A percentile compares a stretch with the other conserved stretches of the same genome.
These are phyloP conservation scores for Archilochus colubris DNA, from an alignment of 2,113 vertebrate genomes.

Conservation along the genomic window DNA sequence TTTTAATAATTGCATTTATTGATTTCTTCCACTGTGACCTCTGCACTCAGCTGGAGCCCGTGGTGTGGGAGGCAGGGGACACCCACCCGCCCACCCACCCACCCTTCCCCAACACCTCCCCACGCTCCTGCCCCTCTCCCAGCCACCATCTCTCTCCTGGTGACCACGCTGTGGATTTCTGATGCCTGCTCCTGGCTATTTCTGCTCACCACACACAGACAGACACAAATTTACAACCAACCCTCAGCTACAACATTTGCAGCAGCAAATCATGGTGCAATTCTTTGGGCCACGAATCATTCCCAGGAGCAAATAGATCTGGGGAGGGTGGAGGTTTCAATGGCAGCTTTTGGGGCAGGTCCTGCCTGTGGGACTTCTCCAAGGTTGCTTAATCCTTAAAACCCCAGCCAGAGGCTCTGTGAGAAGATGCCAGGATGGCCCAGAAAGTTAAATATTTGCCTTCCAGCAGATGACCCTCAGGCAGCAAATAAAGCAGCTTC, in stretches of 20 bases:
- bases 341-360: not conserved
- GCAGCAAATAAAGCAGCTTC: not conserved
- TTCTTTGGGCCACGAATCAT: not conserved
- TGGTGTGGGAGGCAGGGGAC: rapidly evolving
- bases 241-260: not conserved
- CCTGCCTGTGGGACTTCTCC: not conserved
- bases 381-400: not conserved
- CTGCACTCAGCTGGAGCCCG: rapidly evolving
- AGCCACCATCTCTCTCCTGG: not conserved
- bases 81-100: rapidly evolving
- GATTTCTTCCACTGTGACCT: constrained; percentile 6
- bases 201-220: not conserved
- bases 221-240: not conserved
- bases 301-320: not conserved
- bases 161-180: not conserved
- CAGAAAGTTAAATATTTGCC: not conserved
- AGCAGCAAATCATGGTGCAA: not conserved
- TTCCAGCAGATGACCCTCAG: not conserved
- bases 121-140: rapidly evolving
- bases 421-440: not conserved
- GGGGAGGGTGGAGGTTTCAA: not conserved
- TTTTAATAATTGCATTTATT: not conserved
- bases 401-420: not conserved
- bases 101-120: not conserved
- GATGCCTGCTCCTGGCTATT: not conserved